phyloP scores from a whole-genome alignment of 2,113 vertebrate genomes.

The Oophaga pumilio region DNA sequence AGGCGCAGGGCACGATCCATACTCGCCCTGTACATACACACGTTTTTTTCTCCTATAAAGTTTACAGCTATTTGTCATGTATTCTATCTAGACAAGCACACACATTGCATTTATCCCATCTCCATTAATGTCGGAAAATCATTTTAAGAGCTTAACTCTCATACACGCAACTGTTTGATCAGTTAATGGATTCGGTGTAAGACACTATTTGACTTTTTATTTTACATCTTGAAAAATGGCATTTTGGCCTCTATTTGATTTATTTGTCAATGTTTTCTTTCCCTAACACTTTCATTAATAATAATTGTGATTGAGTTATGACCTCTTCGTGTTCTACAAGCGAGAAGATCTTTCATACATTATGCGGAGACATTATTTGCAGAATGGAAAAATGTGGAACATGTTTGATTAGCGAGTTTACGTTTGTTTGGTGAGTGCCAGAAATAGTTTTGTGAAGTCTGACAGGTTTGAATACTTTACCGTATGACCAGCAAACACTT shows the following conservation, averaged over 20 bases:
- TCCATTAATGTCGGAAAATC: conserved; percentile 36
- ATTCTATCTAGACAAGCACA: neutral
- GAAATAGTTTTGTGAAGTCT: conserved; percentile 19
- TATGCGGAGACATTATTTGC: conserved; percentile 49
- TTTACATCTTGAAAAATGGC: conserved; percentile 2
- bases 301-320: conserved; percentile 36
- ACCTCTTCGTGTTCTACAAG: conserved; percentile 32
- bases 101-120: neutral
- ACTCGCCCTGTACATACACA: neutral
- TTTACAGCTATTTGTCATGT: conserved; percentile 5
- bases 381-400: conserved; percentile 44
- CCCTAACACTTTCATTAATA: conserved; percentile 48
- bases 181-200: conserved; percentile 18
- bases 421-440: conserved; percentile 17
- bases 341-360: conserved; percentile 22
- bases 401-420: conserved; percentile 36
- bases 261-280: conserved; percentile 48
- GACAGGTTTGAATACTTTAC: conserved; percentile 21
- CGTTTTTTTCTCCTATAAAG: neutral
- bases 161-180: conserved; percentile 16
- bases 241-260: conserved; percentile 65
- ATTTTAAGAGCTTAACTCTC: conserved; percentile 32
- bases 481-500: neutral
- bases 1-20: neutral
- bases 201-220: conserved; percentile 31